Evolutionary conservation across 2,797 vertebrate species (phyloP).

Genomic region (Bradypodion pumilum): DNA sequence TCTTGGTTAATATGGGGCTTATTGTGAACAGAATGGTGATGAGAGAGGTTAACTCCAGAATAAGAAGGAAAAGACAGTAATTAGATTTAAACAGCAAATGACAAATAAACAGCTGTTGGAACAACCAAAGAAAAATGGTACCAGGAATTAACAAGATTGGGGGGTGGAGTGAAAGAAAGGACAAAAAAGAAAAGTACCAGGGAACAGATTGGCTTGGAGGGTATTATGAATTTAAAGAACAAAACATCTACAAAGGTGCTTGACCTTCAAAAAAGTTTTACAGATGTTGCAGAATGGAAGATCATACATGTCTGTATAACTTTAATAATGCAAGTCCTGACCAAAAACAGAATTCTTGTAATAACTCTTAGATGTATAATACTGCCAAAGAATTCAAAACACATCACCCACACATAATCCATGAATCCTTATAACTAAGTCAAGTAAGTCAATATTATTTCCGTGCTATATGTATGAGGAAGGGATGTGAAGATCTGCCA

Average conservation of each 20-base stretch:
- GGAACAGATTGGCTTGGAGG: slow-evolving; percentile 27
- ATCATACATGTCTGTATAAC: background rate
- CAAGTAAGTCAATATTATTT: background rate
- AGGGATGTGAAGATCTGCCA: too few relatives aligned
- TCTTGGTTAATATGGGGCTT: slow-evolving; percentile 17
- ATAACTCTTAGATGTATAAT: background rate
- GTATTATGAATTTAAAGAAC: slow-evolving; percentile 36
- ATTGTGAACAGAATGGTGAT: slow-evolving; percentile 29
- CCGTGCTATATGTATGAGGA: background rate
- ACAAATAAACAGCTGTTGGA: slow-evolving; percentile 58
- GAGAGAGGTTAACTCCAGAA: slow-evolving; percentile 29
- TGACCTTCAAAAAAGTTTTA: slow-evolving; percentile 12
- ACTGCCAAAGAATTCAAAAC: slow-evolving; percentile 1
- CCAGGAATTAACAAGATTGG: slow-evolving; percentile 27
- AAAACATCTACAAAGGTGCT: slow-evolving; percentile 48
- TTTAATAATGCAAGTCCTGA: background rate
- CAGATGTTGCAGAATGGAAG: slow-evolving; percentile 2
- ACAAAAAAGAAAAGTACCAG: slow-evolving; percentile 25
- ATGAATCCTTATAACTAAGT: background rate
- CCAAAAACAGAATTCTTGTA: background rate
- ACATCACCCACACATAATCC: background rate
- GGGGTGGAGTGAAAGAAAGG: slow-evolving; percentile 12
- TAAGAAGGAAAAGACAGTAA: slow-evolving; percentile 33
- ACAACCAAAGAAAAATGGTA: slow-evolving; percentile 34
- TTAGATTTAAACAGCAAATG: slow-evolving; percentile 46